Evolutionary conservation across 2,113 vertebrate species (phyloP).

Genomic region (Psettodes erumei): DNA sequence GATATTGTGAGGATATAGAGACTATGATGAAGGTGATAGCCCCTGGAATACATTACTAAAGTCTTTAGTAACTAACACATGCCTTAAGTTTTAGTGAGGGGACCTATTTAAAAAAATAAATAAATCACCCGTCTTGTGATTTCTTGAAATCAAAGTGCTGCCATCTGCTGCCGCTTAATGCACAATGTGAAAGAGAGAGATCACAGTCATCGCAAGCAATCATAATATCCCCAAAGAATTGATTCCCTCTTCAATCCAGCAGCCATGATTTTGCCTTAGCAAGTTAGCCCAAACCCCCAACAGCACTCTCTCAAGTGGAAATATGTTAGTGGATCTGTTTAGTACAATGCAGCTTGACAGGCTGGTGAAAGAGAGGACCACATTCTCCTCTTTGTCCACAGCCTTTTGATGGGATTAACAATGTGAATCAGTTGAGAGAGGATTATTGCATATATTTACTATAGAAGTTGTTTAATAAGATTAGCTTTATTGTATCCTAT

Average conservation of each 20-base stretch:
- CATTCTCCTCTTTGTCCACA: constrained; percentile 52
- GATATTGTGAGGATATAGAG: background rate
- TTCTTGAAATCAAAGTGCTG: constrained; percentile 25
- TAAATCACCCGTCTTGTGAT: background rate
- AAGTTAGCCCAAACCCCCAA: constrained; percentile 27
- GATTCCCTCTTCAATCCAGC: background rate
- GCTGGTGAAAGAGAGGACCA: constrained; percentile 40
- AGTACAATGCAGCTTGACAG: constrained; percentile 31
- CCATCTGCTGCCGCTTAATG: constrained; percentile 32
- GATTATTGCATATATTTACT: constrained; percentile 66
- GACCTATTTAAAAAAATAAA: background rate
- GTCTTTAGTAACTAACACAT: accelerated
- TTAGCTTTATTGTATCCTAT: constrained; percentile 64
- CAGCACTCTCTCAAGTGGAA: constrained; percentile 59
- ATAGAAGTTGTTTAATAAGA: constrained; percentile 68
- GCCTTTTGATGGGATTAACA: constrained; percentile 63
- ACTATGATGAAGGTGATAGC: background rate
- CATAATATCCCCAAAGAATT: constrained; percentile 3
- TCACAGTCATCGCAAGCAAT: background rate
- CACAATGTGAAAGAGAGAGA: background rate
- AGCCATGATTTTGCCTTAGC: constrained; percentile 1
- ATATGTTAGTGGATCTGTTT: constrained; percentile 34
- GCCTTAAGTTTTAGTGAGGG: background rate
- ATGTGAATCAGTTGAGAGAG: constrained; percentile 35
- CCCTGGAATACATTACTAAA: background rate